Evolutionary conservation across 2,888 invertebrate species (phyloP).

Genomic region (Liopterus haemorrhoidalis): DNA sequence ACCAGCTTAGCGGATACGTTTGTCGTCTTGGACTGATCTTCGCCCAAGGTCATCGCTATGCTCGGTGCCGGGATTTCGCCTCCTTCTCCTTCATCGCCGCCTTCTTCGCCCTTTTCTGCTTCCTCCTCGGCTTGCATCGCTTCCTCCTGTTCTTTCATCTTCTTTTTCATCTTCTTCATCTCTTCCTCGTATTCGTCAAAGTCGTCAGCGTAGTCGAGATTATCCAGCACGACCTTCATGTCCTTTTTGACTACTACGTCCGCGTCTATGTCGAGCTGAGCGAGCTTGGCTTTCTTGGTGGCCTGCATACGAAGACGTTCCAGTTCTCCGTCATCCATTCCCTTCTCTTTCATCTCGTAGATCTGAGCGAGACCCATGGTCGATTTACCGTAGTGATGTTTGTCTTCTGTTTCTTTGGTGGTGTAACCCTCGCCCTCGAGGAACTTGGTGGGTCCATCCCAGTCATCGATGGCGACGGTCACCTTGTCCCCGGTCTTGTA

Average conservation of each 20-base stretch:
- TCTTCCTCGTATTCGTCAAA: slow-evolving; percentile 33
- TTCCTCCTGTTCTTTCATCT: slow-evolving; percentile 29
- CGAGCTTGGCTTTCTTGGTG: slow-evolving; percentile 40
- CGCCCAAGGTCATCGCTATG: slow-evolving; percentile 39
- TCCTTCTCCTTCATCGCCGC: slow-evolving; percentile 17
- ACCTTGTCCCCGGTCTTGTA: slow-evolving; percentile 65
- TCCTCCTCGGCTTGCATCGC: slow-evolving; percentile 25
- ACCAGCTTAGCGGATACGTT: slow-evolving; percentile 56
- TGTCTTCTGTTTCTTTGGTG: slow-evolving; percentile 51
- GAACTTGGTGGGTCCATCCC: slow-evolving; percentile 46
- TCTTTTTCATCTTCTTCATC: slow-evolving; percentile 38
- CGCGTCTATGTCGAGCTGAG: slow-evolving; percentile 35
- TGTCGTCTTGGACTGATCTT: slow-evolving; percentile 55
- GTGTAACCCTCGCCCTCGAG: slow-evolving; percentile 70
- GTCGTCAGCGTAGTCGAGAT: slow-evolving; percentile 19
- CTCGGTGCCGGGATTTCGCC: slow-evolving; percentile 20
- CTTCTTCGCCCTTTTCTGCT: slow-evolving; percentile 22
- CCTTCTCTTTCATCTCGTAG: slow-evolving; percentile 45
- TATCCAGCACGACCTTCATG: slow-evolving; percentile 15
- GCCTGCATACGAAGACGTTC: slow-evolving; percentile 42
- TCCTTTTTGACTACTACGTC: slow-evolving; percentile 18
- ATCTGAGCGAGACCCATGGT: slow-evolving; percentile 57
- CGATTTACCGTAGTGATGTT: slow-evolving; percentile 42
- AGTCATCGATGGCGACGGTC: slow-evolving; percentile 52
- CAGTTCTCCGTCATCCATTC: slow-evolving; percentile 42